These are phyloP conservation scores for Poecilia velifera DNA, from an alignment of 2,797 vertebrate genomes.

Conservation along the genomic window DNA sequence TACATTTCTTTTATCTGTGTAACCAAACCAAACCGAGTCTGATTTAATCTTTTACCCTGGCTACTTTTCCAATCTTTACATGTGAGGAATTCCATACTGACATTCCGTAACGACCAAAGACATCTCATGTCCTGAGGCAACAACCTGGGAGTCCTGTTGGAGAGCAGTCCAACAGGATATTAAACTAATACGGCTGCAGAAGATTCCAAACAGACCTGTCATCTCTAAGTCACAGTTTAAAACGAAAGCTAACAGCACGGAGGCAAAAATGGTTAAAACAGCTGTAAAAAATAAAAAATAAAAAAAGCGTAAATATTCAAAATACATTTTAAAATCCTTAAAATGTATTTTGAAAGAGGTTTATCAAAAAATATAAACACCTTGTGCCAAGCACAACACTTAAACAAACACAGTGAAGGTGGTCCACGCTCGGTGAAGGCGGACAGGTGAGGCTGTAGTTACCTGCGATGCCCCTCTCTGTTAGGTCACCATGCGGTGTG, in stretches of 20 bases:
- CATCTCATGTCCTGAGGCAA: not conserved
- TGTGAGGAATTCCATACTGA: not conserved
- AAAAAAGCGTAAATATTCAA: not conserved
- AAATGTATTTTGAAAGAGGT: not conserved
- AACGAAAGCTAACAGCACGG: not conserved
- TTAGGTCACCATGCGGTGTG: constrained; percentile 39
- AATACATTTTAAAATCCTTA: too few relatives aligned
- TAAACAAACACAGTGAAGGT: not conserved
- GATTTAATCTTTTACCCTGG: not conserved
- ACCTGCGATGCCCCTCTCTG: constrained; percentile 64
- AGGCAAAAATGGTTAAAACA: not conserved
- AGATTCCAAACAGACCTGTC: too few relatives aligned
- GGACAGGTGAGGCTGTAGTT: constrained; percentile 12
- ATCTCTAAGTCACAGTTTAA: not conserved
- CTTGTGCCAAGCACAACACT: not conserved
- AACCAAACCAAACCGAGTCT: not conserved
- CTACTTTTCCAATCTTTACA: not conserved
- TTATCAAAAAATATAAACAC: not conserved
- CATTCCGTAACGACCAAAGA: not conserved
- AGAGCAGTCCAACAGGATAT: not conserved
- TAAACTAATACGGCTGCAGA: not conserved
- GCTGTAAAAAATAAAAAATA: not conserved
- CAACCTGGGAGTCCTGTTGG: too few relatives aligned
- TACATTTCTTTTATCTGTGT: not conserved
- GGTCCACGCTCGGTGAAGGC: not conserved